Evolutionary conservation across 2,888 invertebrate species (phyloP).

Genomic region (Cremastobaeus sp.): DNA sequence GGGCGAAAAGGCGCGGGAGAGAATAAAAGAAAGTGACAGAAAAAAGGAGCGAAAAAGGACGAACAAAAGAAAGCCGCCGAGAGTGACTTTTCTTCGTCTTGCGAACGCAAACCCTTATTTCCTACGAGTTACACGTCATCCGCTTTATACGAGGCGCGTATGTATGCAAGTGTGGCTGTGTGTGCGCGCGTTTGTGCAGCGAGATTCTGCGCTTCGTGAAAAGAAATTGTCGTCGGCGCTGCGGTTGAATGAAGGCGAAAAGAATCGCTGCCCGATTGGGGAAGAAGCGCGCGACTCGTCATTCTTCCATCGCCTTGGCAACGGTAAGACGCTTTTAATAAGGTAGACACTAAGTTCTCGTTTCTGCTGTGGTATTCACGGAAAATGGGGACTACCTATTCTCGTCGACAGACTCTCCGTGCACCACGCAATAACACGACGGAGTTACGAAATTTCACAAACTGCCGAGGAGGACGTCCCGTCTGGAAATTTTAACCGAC

Average conservation of each 20-base stretch:
- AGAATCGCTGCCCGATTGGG: conserved; percentile 61
- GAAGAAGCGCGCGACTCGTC: conserved; percentile 56
- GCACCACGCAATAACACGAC: conserved; percentile 51
- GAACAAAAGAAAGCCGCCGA: conserved; percentile 41
- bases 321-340: conserved; percentile 72
- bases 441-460: conserved; percentile 52
- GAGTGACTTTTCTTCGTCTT: conserved; percentile 52
- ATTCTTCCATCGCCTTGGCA: conserved; percentile 67
- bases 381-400: conserved; percentile 62
- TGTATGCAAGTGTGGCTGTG: conserved; percentile 9
- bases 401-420: conserved; percentile 57
- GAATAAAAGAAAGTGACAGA: too few species aligned
- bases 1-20: background rate
- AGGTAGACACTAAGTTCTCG: conserved; percentile 64
- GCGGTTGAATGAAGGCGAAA: conserved; percentile 57
- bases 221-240: conserved; percentile 58
- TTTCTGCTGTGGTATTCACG: conserved; percentile 64
- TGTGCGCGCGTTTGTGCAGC: conserved; percentile 16
- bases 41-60: conserved; percentile 2
- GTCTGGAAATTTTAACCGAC: conserved; percentile 44
- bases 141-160: conserved; percentile 43
- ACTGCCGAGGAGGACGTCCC: conserved; percentile 27
- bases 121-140: conserved; percentile 59
- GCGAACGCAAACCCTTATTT: conserved; percentile 51
- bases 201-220: conserved; percentile 48